Evolutionary conservation across 2,888 invertebrate species (phyloP).

Genomic region (Eupithecia abbreviata): DNA sequence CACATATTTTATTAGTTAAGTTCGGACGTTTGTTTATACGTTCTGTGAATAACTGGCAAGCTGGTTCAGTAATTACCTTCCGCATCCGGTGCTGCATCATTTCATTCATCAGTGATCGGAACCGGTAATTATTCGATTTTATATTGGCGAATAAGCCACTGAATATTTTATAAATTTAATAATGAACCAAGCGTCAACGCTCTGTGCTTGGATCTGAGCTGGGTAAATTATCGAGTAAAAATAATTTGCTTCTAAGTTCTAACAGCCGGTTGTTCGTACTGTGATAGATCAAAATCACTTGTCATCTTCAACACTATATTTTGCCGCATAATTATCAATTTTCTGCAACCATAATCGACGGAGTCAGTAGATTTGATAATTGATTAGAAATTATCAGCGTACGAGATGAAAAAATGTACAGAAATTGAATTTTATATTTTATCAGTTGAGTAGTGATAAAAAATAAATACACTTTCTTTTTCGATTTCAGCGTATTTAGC

Average conservation of each 20-base stretch:
- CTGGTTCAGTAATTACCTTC: slow-evolving; percentile 37
- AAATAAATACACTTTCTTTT: too few relatives aligned
- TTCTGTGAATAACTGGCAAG: slow-evolving; percentile 22
- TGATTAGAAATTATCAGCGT: neutral
- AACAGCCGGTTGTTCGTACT: neutral
- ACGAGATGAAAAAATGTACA: neutral
- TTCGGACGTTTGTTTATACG: slow-evolving; percentile 21
- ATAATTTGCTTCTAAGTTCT: neutral
- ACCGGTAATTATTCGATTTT: slow-evolving; percentile 30
- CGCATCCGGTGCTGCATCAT: slow-evolving; percentile 33
- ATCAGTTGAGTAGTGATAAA: too few relatives aligned
- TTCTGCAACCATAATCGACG: too few relatives aligned
- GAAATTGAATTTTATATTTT: too few relatives aligned
- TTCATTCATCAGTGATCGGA: slow-evolving; percentile 34
- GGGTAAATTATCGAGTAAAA: neutral
- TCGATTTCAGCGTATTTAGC: too few relatives aligned
- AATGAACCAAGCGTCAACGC: neutral
- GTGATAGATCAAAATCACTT: too few relatives aligned
- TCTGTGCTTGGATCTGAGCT: neutral
- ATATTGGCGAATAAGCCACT: slow-evolving; percentile 5
- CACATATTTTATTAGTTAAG: slow-evolving; percentile 15
- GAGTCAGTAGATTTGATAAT: too few relatives aligned
- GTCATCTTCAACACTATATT: too few relatives aligned
- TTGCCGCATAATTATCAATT: too few relatives aligned
- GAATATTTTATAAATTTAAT: neutral